Conservation (phyloP, 2,797 vertebrate species). For the Carcharodon carcharias region DNA sequence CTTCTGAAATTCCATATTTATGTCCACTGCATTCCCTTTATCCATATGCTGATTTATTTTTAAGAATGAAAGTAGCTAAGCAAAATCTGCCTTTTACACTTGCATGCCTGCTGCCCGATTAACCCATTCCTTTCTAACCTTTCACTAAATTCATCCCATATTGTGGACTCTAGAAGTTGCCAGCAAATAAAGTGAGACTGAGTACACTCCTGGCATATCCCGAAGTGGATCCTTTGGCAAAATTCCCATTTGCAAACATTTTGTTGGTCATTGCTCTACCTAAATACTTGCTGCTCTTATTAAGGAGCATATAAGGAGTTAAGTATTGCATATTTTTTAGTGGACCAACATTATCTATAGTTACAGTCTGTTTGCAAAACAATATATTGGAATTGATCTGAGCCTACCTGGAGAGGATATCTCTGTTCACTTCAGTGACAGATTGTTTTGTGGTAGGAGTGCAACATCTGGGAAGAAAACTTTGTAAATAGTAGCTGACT, state of each 20-base stretch:
- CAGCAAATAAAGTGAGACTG: neutral
- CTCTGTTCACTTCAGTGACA: neutral
- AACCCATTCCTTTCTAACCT: neutral
- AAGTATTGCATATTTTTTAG: neutral
- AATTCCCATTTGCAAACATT: neutral
- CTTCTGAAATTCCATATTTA: neutral
- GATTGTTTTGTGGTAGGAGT: neutral
- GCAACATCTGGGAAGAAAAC: neutral
- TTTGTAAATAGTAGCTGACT: neutral
- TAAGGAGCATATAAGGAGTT: neutral
- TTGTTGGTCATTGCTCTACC: neutral
- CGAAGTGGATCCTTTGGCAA: neutral
- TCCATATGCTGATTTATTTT: neutral
- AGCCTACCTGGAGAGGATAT: neutral
- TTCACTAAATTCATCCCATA: neutral
- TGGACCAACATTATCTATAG: neutral
- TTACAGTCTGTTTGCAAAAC: neutral
- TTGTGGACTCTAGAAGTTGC: neutral
- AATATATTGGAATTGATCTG: neutral
- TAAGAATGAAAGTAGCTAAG: neutral
- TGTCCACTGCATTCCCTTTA: neutral
- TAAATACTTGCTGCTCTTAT: neutral
- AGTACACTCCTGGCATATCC: neutral
- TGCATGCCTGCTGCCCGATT: neutral
- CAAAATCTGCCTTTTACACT: neutral